A percentile compares a stretch with the other conserved stretches of the same genome.
Evolutionary conservation across 1,140 invertebrate species (phyloP).

Genomic region (Pygmarrhopalites habei): DNA sequence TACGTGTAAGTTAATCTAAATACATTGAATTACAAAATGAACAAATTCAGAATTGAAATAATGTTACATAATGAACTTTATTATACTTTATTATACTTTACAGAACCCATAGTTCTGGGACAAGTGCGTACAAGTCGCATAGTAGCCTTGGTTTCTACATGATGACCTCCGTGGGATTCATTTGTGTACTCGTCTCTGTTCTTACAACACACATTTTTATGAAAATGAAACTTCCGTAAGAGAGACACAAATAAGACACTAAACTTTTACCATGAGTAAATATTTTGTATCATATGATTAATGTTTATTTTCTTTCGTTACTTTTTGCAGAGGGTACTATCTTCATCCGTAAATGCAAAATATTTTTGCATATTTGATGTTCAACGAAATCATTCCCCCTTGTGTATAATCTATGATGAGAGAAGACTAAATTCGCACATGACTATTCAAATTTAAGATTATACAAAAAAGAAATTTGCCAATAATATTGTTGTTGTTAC

Average conservation of each 20-base stretch:
- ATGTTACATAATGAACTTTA: too few species aligned
- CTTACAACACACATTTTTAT: conserved; percentile 97
- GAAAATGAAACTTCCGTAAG: conserved; percentile 93
- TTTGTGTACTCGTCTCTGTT: conserved; percentile 88
- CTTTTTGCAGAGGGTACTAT: conserved; percentile 34
- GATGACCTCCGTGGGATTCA: conserved; percentile 84
- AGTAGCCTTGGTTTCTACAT: conserved; percentile 52
- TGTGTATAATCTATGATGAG: too few species aligned
- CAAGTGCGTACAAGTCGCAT: conserved; percentile 78
- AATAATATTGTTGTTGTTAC: too few species aligned
- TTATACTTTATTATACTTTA: conserved; percentile 96
- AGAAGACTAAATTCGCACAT: too few species aligned
- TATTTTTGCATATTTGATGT: background rate
- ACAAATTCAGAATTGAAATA: too few species aligned
- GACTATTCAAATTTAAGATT: too few species aligned
- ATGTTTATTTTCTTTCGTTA: background rate
- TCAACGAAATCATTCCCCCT: too few species aligned
- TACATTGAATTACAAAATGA: too few species aligned
- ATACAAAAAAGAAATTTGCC: too few species aligned
- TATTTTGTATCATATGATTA: conserved; percentile 60
- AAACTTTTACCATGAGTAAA: background rate
- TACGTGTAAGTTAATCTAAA: too few species aligned
- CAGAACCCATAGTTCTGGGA: conserved; percentile 82
- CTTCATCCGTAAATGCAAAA: conserved; percentile 31
- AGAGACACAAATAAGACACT: background rate